Base-by-base conservation (phyloP, 2,797 vertebrate species). In the Lacerta bilineata region DNA sequence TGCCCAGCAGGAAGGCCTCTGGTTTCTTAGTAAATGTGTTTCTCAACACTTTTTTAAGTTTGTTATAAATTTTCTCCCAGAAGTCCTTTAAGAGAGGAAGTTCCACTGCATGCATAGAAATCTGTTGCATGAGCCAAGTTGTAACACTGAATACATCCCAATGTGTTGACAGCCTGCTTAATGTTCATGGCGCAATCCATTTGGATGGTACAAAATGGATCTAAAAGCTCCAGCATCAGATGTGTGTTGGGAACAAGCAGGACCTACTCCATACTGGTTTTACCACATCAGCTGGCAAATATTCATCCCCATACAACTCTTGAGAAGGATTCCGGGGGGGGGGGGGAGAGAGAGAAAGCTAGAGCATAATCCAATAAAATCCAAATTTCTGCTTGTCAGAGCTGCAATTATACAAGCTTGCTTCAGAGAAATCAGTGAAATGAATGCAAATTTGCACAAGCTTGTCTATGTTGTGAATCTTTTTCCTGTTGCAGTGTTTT, bases 211-310 rank as follows among this genome's bases (percentile, higher is more conserved):
- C 50, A 50, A 15, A 50, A 50, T 50, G 50, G 11, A 50, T 50
- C 50, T 50, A 50, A 50, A 50, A 50, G 50, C 3, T 50, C 11
- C 50, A 50, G 71, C 74, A 68, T 41, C 87, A 81, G 11, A 29
- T 18, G 43, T 0, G 13, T 87, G 23, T 59, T 89, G 50, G 74
- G 89, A 84, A 33, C 4, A 93, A 39, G n/a, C 23, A 83, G 68
- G 90, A 90, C 39, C 20, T 59, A 78, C 39, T 55, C 11, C 55
- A 55, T 74, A 88, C 29, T 20, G 2, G 85, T 50, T 39, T 69
- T 79, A 78, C 86, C 90, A 69, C 3, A 89, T 80, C 76, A 46
- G n/a, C 20, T 5, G 81, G 80, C 61, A 55, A 89, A 82, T 88
- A 76, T 8, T 87, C 23, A 4, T 25, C 84, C 11, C 27, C 69